A percentile compares a stretch with the other conserved stretches of the same genome.
Conservation (phyloP, 1,140 invertebrate genomes). For the Drosophila truncata region DNA sequence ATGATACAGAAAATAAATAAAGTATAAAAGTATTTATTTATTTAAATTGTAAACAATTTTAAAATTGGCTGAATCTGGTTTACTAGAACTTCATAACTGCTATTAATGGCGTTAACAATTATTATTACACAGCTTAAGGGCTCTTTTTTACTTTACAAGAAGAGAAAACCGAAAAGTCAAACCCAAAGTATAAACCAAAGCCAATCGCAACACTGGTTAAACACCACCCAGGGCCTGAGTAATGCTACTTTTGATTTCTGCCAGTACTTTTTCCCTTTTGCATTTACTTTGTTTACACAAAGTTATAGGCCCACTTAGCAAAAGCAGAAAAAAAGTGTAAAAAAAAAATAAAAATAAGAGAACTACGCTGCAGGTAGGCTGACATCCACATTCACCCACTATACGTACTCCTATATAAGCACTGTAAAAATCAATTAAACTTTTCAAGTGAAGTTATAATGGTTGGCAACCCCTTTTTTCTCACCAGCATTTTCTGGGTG, state of each 20-base stretch:
- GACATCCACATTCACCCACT: constrained; percentile 5
- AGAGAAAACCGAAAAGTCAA: constrained; percentile 13
- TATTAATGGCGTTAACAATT: too few relatives aligned
- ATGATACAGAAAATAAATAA: not conserved
- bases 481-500: constrained; percentile 19
- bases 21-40: not conserved
- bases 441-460: constrained; percentile 84
- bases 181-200: not conserved
- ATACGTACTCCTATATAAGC: constrained; percentile 31
- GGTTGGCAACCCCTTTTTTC: constrained; percentile 63
- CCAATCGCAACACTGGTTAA: constrained; percentile 20
- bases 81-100: too few relatives aligned
- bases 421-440: constrained; percentile 84
- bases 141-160: not conserved
- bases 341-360: not conserved
- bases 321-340: not conserved
- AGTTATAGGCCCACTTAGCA: constrained; percentile 58
- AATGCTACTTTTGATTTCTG: constrained; percentile 69
- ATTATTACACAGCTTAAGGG: not conserved
- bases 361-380: constrained; percentile 43
- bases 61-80: not conserved
- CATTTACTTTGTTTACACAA: constrained; percentile 59
- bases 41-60: not conserved
- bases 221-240: constrained; percentile 24
- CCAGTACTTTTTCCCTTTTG: constrained; percentile 8